phyloP scores from a whole-genome alignment of 1,140 invertebrate species.

The Hylaeus anthracinus region DNA sequence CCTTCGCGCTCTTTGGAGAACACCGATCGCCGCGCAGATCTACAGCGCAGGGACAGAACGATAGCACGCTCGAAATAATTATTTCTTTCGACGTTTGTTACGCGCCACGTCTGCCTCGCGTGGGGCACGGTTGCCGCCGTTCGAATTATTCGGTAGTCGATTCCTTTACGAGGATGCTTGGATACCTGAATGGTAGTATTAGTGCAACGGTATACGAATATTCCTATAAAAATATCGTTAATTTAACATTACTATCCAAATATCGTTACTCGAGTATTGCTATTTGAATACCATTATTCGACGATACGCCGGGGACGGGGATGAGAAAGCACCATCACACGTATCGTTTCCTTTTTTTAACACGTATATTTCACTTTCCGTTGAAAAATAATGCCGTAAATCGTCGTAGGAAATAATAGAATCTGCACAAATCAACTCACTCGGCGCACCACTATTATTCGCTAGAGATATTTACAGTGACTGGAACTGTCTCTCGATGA shows the following conservation, averaged over 20 bases:
- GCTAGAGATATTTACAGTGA: constrained; percentile 74
- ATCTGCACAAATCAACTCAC: constrained; percentile 79
- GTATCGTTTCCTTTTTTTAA: constrained; percentile 66
- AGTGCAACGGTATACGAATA: too few relatives aligned
- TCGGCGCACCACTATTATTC: constrained; percentile 75
- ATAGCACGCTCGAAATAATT: neutral
- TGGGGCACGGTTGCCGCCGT: too few relatives aligned
- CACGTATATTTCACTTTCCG: constrained; percentile 80
- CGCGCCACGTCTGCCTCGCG: too few relatives aligned
- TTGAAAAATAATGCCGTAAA: constrained; percentile 80
- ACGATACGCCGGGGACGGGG: too few relatives aligned
- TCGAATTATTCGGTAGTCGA: too few relatives aligned
- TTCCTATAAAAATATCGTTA: too few relatives aligned
- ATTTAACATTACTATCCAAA: too few relatives aligned
- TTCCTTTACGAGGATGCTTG: too few relatives aligned
- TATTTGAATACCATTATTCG: neutral
- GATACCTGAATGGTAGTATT: too few relatives aligned
- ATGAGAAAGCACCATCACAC: neutral
- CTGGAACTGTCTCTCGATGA: constrained; percentile 55
- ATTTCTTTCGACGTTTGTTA: too few relatives aligned
- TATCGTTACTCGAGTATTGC: too few relatives aligned
- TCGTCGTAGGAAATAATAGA: constrained; percentile 78
- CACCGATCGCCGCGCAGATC: neutral
- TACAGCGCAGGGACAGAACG: neutral
- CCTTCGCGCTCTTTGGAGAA: constrained; percentile 29